Percentiles rank a stretch among this genome's conserved stretches.
phyloP scores from a whole-genome alignment of 2,888 invertebrate genomes.

The Caenorhabditis angaria region DNA sequence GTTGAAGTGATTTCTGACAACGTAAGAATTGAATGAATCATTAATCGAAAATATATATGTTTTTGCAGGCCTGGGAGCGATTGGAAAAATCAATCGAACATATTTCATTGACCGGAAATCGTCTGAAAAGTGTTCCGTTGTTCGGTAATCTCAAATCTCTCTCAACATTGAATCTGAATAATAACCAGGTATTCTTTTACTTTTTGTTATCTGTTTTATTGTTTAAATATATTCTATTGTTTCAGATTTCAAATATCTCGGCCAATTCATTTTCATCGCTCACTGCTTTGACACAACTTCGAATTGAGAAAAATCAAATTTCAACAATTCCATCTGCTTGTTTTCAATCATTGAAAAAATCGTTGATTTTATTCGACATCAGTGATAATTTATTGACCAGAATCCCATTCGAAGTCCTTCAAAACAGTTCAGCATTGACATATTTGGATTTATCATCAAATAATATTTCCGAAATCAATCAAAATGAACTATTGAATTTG shows the following conservation, averaged over 20 bases:
- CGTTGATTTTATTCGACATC: conserved; percentile 82
- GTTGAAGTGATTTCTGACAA: conserved; percentile 12
- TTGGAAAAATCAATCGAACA: conserved; percentile 32
- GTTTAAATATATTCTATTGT: no score
- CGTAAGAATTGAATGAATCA: neutral
- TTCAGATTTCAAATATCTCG: conserved; percentile 21
- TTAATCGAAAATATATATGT: conserved; percentile 5
- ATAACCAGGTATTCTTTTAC: conserved; percentile 18
- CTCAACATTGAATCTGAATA: conserved; percentile 49
- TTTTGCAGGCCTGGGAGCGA: conserved; percentile 34
- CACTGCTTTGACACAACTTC: conserved; percentile 41
- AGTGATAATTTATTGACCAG: conserved; percentile 84
- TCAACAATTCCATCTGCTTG: conserved; percentile 55
- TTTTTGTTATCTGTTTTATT: no score
- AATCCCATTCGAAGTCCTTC: conserved; percentile 85
- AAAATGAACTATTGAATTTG: conserved; percentile 83
- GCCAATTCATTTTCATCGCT: conserved; percentile 21
- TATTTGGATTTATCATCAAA: conserved; percentile 83
- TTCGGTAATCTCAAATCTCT: conserved; percentile 50
- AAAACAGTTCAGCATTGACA: conserved; percentile 81
- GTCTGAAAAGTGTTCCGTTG: conserved; percentile 54
- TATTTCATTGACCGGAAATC: conserved; percentile 56
- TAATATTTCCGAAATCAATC: conserved; percentile 79
- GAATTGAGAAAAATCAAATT: conserved; percentile 61
- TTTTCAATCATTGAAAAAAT: conserved; percentile 50